Evolutionary conservation across 2,888 invertebrate genomes (phyloP).

Genomic region (Parnassius smintheus): DNA sequence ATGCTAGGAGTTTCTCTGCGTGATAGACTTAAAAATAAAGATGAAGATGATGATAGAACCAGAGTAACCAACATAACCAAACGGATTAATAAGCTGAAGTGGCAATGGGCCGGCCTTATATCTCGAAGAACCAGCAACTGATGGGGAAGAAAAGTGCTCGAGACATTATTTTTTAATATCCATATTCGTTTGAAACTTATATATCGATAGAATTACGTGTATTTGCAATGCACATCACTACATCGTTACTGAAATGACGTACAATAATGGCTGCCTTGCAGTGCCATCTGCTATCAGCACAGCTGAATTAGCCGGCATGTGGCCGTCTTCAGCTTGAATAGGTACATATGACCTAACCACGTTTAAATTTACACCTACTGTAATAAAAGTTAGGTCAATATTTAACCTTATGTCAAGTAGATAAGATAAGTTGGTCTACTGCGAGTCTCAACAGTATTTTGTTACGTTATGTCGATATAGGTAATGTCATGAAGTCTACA

Average conservation of each 20-base stretch:
- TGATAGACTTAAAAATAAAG: too few species aligned
- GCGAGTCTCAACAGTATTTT: neutral
- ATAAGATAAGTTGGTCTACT: neutral
- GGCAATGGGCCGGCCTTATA: too few species aligned
- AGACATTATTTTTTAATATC: too few species aligned
- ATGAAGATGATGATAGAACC: too few species aligned
- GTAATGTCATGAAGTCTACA: conserved; percentile 13
- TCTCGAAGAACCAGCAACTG: too few species aligned
- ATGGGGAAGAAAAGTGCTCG: too few species aligned
- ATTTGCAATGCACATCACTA: conserved; percentile 41
- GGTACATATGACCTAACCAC: conserved; percentile 34
- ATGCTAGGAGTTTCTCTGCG: too few species aligned
- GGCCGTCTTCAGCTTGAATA: conserved; percentile 52
- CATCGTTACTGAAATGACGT: conserved; percentile 64
- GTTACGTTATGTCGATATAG: conserved; percentile 20
- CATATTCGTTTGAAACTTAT: neutral
- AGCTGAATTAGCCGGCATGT: conserved; percentile 59
- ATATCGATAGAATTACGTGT: conserved; percentile 11
- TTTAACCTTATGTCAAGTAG: conserved; percentile 17
- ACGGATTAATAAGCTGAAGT: too few species aligned
- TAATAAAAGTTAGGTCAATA: conserved; percentile 32
- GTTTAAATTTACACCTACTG: conserved; percentile 20
- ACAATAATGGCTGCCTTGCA: conserved; percentile 70
- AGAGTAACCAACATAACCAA: too few species aligned
- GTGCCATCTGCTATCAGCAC: conserved; percentile 66